phyloP scores from a whole-genome alignment of 2,888 invertebrate species.

The Pristionchus fissidentatus region DNA sequence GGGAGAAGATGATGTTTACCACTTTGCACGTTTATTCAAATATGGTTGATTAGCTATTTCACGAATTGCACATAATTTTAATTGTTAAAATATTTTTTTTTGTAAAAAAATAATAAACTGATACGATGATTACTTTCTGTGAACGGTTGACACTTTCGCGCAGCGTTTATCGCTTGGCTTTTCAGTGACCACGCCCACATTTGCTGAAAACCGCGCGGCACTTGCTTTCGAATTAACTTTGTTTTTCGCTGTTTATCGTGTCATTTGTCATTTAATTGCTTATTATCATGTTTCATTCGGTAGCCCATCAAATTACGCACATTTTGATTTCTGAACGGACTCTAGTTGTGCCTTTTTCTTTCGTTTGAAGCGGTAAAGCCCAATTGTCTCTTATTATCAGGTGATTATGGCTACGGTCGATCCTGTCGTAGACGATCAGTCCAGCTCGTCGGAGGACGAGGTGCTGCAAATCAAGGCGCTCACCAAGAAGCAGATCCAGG shows the following conservation, averaged over 20 bases:
- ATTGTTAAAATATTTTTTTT: neutral
- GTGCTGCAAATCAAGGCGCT: conserved; percentile 50
- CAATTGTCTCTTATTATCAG: neutral
- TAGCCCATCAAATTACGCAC: neutral
- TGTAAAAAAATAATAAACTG: neutral
- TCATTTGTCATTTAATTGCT: neutral
- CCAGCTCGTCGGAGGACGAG: conserved; percentile 44
- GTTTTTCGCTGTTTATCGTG: neutral
- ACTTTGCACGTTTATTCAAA: too few relatives aligned
- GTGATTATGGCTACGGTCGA: conserved; percentile 34
- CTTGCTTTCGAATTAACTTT: neutral
- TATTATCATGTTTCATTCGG: neutral
- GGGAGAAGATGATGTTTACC: neutral
- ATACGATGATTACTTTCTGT: too few relatives aligned
- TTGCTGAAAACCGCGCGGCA: neutral
- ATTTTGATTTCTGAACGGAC: neutral
- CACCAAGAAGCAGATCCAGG: conserved; percentile 61
- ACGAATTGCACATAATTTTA: neutral
- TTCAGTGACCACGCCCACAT: neutral
- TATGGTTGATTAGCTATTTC: neutral
- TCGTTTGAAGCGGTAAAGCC: neutral
- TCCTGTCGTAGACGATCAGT: conserved; percentile 26
- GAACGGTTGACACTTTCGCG: neutral
- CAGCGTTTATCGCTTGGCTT: neutral
- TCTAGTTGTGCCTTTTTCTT: neutral